Conservation (phyloP, 1,140 invertebrate species). For the Phortica variegata region DNA sequence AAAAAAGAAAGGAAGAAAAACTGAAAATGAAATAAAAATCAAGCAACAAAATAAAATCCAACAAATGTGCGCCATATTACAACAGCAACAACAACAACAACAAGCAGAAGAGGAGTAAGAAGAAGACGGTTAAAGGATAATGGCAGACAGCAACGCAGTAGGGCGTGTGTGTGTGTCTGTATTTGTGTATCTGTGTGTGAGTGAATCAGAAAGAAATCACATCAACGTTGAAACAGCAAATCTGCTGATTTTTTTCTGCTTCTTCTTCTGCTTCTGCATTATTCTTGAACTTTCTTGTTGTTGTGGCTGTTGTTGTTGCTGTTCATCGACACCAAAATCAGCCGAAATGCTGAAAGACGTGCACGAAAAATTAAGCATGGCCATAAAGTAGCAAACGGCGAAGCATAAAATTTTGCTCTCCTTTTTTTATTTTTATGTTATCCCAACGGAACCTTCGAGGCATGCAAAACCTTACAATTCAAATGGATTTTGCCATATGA, state of each 20-base stretch:
- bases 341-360: slow-evolving; percentile 8
- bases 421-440: too few relatives aligned
- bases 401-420: slow-evolving; percentile 14
- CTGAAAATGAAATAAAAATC: slow-evolving; percentile 26
- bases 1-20: slow-evolving; percentile 16
- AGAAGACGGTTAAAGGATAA: background rate
- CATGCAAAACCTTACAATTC: too few relatives aligned
- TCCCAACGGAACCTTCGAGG: too few relatives aligned
- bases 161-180: too few relatives aligned
- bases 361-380: slow-evolving; percentile 39
- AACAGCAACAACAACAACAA: slow-evolving; percentile 10
- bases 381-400: slow-evolving; percentile 28
- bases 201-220: slow-evolving; percentile 36
- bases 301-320: slow-evolving; percentile 12
- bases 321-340: slow-evolving; percentile 29
- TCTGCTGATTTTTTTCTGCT: slow-evolving; percentile 41
- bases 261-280: too few relatives aligned
- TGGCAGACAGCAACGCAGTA: too few relatives aligned
- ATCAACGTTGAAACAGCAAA: slow-evolving; percentile 39
- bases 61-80: slow-evolving; percentile 17
- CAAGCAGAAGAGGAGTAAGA: slow-evolving; percentile 9
- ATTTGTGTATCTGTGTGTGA: too few relatives aligned
- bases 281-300: too few relatives aligned
- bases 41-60: too few relatives aligned
- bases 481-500: too few relatives aligned